Conservation (phyloP, 2,888 invertebrate genomes). For the Pollenia griseotomentosa region DNA sequence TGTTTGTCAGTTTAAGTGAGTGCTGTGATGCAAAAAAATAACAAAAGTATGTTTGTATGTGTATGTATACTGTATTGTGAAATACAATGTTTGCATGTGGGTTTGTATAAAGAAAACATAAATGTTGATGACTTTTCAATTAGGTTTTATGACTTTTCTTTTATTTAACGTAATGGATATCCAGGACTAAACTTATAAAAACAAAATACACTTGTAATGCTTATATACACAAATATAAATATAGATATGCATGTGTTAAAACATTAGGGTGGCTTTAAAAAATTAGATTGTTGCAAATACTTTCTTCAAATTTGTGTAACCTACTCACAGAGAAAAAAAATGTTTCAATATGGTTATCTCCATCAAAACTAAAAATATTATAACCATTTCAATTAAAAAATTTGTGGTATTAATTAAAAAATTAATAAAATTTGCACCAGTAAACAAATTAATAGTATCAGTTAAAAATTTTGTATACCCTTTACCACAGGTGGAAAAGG, state of each 20-base stretch:
- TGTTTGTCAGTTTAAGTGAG: slow-evolving; percentile 76
- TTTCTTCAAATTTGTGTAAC: no score
- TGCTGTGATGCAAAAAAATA: slow-evolving; percentile 67
- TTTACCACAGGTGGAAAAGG: no score
- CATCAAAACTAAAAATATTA: no score
- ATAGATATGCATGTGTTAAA: background rate
- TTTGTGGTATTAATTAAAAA: no score
- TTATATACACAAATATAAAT: slow-evolving; percentile 16
- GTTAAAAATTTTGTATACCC: no score
- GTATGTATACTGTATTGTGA: background rate
- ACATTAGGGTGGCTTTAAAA: no score
- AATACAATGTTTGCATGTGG: background rate
- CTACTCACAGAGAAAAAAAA: no score
- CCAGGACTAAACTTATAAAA: slow-evolving; percentile 58
- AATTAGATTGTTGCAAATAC: no score
- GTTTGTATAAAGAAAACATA: slow-evolving; percentile 61
- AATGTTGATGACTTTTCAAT: slow-evolving; percentile 77
- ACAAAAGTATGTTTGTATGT: slow-evolving; percentile 15
- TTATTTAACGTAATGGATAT: slow-evolving; percentile 74
- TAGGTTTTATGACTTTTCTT: slow-evolving; percentile 76
- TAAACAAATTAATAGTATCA: no score
- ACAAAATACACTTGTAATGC: slow-evolving; percentile 41
- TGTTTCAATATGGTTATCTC: no score
- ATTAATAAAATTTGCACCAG: no score
- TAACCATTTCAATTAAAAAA: no score